Conservation (phyloP, 2,113 vertebrate species). For the Xiphorhynchus elegans region DNA sequence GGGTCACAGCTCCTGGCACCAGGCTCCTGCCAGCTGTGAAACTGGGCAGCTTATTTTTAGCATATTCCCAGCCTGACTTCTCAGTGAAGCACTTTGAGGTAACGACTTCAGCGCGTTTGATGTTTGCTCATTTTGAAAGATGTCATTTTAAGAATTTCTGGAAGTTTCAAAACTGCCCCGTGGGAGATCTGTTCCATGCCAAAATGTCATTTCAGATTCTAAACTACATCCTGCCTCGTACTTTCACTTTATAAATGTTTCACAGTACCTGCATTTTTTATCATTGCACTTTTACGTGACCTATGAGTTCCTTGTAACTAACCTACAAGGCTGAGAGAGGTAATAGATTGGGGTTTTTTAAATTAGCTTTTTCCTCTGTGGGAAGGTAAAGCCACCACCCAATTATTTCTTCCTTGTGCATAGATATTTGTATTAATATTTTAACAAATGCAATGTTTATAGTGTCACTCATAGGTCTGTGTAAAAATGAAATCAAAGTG, state of each 20-base stretch:
- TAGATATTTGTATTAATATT: slow-evolving; percentile 76
- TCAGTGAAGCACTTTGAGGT: slow-evolving; percentile 72
- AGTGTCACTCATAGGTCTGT: slow-evolving; percentile 34
- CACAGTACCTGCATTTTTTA: slow-evolving; percentile 82
- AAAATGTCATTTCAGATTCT: slow-evolving; percentile 82
- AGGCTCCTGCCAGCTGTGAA: not conserved
- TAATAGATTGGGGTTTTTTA: slow-evolving; percentile 41
- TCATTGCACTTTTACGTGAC: slow-evolving; percentile 74
- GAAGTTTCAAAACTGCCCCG: slow-evolving; percentile 72
- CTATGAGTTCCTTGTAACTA: slow-evolving; percentile 71
- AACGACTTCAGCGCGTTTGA: slow-evolving; percentile 66
- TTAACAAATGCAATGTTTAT: slow-evolving; percentile 62
- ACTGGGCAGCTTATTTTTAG: slow-evolving; percentile 69
- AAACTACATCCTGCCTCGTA: slow-evolving; percentile 67
- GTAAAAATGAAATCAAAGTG: slow-evolving; percentile 62
- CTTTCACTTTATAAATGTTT: slow-evolving; percentile 83
- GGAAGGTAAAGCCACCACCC: slow-evolving; percentile 56
- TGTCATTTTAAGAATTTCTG: slow-evolving; percentile 81
- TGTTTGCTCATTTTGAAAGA: slow-evolving; percentile 79
- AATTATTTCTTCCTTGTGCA: slow-evolving; percentile 52
- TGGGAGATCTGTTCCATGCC: slow-evolving; percentile 77
- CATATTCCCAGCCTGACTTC: slow-evolving; percentile 56
- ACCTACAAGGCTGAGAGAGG: slow-evolving; percentile 64
- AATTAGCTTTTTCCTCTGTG: slow-evolving; percentile 61
- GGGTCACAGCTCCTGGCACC: not conserved